These are phyloP conservation scores for Mastomys natalensis DNA, from an alignment of 2,113 vertebrate genomes.

Conservation along the genomic window DNA sequence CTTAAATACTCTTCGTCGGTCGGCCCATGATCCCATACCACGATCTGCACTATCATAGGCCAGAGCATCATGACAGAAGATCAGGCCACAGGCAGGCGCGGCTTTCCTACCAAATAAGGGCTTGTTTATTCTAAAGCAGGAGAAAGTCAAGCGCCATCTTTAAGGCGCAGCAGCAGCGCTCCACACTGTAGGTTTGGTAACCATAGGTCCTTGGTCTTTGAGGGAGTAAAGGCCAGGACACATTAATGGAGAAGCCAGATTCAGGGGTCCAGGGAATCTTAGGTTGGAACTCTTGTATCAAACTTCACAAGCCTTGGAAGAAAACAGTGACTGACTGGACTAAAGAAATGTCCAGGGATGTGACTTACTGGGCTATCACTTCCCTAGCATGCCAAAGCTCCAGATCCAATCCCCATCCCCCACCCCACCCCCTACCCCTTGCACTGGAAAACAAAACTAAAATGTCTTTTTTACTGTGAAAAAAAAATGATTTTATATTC, in stretches of 20 bases:
- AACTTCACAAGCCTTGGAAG: neutral
- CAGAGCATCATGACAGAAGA: too few species aligned
- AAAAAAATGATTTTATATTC: neutral
- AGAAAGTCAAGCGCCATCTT: too few species aligned
- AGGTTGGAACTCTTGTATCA: neutral
- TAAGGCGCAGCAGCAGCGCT: too few species aligned
- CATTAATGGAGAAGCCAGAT: neutral
- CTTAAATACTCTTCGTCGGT: too few species aligned
- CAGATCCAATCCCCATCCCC: neutral
- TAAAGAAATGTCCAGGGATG: neutral
- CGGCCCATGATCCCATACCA: too few species aligned
- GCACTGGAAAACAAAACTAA: neutral
- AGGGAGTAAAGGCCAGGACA: neutral
- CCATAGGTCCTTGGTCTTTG: neutral
- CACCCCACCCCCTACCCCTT: too few species aligned
- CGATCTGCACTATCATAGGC: too few species aligned
- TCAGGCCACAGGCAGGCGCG: too few species aligned
- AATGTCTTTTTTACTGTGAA: neutral
- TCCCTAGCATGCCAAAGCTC: neutral
- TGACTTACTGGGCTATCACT: neutral
- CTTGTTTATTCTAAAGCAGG: too few species aligned
- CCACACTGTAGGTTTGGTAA: too few species aligned
- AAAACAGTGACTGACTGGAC: neutral
- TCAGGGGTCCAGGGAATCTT: neutral
- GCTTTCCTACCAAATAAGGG: too few species aligned